Evolutionary conservation across 2,888 invertebrate genomes (phyloP).

Genomic region (Archaeoteleia sp.): DNA sequence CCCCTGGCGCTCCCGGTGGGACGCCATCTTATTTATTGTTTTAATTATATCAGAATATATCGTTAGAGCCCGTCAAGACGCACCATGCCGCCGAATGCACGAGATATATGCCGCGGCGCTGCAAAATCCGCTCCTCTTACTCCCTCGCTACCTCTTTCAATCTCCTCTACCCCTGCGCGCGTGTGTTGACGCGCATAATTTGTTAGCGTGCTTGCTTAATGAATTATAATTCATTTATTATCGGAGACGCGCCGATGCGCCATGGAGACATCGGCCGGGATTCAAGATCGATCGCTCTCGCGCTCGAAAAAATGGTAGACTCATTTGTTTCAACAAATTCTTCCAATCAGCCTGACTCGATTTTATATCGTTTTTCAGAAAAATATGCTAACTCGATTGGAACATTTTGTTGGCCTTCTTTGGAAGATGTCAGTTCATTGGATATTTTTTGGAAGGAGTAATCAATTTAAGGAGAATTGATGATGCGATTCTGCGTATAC

Average conservation of each 20-base stretch:
- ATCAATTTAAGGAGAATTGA: too few species aligned
- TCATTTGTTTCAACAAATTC: too few species aligned
- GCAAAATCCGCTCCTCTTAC: constrained; percentile 29
- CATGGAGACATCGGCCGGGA: constrained; percentile 12
- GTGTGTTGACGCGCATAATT: constrained; percentile 67
- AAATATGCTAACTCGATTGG: too few species aligned
- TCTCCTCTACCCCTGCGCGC: constrained; percentile 37
- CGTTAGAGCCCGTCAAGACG: constrained; percentile 73
- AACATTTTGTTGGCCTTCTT: too few species aligned
- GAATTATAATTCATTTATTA: constrained; percentile 67
- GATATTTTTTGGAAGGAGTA: too few species aligned
- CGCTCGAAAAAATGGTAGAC: not conserved
- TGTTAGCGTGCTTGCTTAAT: constrained; percentile 64
- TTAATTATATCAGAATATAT: constrained; percentile 75
- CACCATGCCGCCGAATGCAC: constrained; percentile 71
- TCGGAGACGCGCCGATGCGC: constrained; percentile 43
- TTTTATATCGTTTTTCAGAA: too few species aligned
- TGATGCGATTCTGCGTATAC: too few species aligned
- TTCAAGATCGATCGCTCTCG: constrained; percentile 11
- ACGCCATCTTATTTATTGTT: constrained; percentile 75
- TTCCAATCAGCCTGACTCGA: too few species aligned
- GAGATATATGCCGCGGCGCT: constrained; percentile 56
- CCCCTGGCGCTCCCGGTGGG: constrained; percentile 73
- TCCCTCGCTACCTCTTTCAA: constrained; percentile 38
- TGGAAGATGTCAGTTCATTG: too few species aligned